A percentile compares a stretch with the other conserved stretches of the same genome.
These are phyloP conservation scores for Dolichopus griseipennis DNA, from an alignment of 2,888 invertebrate genomes.

Conservation along the genomic window DNA sequence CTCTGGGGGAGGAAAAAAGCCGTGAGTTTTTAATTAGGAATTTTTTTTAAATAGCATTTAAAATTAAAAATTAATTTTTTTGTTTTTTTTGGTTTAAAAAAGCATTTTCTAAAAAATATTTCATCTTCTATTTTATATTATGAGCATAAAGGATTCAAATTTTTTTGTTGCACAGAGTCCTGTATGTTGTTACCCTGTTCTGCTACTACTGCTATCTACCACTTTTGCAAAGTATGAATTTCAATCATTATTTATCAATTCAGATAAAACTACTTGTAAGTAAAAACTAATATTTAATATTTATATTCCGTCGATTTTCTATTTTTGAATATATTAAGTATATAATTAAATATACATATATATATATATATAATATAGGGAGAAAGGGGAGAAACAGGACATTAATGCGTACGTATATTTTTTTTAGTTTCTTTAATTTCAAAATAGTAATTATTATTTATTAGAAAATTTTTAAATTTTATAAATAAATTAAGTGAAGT, in stretches of 20 bases:
- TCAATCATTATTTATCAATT: neutral
- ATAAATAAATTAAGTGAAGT: neutral
- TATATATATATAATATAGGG: neutral
- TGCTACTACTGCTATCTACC: neutral
- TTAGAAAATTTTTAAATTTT: neutral
- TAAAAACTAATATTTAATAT: neutral
- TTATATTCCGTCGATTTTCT: neutral
- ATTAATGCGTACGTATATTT: neutral
- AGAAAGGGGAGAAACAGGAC: neutral
- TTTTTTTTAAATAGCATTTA: neutral
- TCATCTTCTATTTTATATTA: neutral
- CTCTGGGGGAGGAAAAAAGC: neutral
- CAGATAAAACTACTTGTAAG: neutral
- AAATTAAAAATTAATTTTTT: neutral
- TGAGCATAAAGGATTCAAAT: neutral
- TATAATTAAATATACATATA: neutral
- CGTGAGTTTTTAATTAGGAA: conserved; percentile 3
- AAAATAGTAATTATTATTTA: neutral
- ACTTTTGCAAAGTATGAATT: neutral
- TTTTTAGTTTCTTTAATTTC: neutral
- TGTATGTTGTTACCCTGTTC: neutral
- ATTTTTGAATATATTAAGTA: neutral
- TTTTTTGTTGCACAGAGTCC: neutral
- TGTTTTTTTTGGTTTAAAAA: neutral
- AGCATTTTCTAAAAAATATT: neutral